Percentiles rank a stretch among this genome's conserved stretches.
These are phyloP conservation scores for Mixornis gularis DNA, from an alignment of 2,113 vertebrate species.

Conservation along the genomic window DNA sequence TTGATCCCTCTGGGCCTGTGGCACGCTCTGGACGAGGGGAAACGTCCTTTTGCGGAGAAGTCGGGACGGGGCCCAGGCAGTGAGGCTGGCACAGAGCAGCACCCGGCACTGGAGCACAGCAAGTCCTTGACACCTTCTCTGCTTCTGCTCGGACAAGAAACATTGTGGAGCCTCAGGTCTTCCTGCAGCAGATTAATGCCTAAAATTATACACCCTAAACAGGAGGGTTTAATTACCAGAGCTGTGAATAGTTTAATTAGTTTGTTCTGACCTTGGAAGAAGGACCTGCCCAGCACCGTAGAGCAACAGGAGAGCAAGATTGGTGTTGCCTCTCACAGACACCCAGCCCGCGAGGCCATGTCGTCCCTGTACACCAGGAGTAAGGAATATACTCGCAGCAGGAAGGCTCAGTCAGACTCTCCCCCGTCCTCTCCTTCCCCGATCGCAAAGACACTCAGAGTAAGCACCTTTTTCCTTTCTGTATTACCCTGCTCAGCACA, in stretches of 20 bases:
- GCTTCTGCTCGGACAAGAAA: conserved; percentile 35
- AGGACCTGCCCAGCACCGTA: conserved; percentile 30
- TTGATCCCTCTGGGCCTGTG: neutral
- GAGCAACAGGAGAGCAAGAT: conserved; percentile 33
- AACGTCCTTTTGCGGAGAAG: conserved; percentile 3
- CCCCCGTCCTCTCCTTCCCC: conserved; percentile 90
- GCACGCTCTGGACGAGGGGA: neutral
- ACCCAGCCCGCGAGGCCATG: conserved; percentile 71
- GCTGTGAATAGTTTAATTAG: conserved; percentile 55
- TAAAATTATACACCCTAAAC: conserved; percentile 50
- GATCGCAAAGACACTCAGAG: conserved; percentile 90
- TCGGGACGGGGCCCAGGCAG: neutral
- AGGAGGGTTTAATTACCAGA: conserved; percentile 57
- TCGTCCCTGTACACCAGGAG: conserved; percentile 86
- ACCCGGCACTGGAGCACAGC: neutral
- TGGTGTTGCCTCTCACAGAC: neutral
- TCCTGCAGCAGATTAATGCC: conserved; percentile 41
- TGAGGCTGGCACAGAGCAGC: conserved; percentile 23
- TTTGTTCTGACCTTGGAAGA: conserved; percentile 65
- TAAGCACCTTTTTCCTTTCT: conserved; percentile 80
- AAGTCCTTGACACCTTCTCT: conserved; percentile 8
- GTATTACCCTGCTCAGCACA: neutral
- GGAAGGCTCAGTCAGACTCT: conserved; percentile 89
- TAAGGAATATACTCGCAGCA: conserved; percentile 89
- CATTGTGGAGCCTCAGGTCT: conserved; percentile 33